Percentiles rank a stretch among this genome's conserved stretches.
Conservation (phyloP, 2,113 vertebrate species). For the Alethe castanea region DNA sequence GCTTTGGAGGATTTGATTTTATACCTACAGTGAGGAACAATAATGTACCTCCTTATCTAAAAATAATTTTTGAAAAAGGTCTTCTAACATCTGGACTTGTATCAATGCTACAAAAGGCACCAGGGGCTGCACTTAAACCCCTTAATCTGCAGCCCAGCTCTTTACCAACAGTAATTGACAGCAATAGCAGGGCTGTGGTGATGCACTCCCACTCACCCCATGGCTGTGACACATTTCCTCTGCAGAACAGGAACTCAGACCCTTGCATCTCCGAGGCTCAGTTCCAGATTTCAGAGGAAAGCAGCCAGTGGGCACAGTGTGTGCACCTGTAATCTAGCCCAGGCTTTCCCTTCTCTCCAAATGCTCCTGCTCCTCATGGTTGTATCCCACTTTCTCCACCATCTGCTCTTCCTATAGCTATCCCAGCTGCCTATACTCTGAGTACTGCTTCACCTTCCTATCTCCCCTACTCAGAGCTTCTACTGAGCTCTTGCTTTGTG, state of each 20-base stretch:
- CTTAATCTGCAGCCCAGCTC: not conserved
- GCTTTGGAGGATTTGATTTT: not conserved
- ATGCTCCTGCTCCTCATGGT: not conserved
- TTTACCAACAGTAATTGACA: not conserved
- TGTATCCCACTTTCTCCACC: slow-evolving; percentile 10
- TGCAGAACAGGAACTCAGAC: not conserved
- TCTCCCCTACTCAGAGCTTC: not conserved
- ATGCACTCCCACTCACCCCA: not conserved
- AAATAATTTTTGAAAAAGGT: not conserved
- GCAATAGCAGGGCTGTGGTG: fast-evolving
- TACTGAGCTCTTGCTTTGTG: not conserved
- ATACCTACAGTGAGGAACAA: not conserved
- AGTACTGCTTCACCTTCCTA: not conserved
- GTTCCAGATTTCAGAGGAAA: not conserved
- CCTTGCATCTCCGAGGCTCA: not conserved
- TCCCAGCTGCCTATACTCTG: not conserved
- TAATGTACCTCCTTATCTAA: not conserved
- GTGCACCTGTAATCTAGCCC: not conserved
- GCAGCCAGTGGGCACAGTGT: slow-evolving; percentile 7
- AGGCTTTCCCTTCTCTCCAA: slow-evolving; percentile 4
- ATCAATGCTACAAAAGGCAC: not conserved
- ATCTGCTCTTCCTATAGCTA: slow-evolving; percentile 39
- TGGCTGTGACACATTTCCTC: not conserved
- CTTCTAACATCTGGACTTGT: not conserved
- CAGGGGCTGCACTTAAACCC: not conserved